Conservation (phyloP, 2,113 vertebrate species). For the Lepisosteus osseus region DNA sequence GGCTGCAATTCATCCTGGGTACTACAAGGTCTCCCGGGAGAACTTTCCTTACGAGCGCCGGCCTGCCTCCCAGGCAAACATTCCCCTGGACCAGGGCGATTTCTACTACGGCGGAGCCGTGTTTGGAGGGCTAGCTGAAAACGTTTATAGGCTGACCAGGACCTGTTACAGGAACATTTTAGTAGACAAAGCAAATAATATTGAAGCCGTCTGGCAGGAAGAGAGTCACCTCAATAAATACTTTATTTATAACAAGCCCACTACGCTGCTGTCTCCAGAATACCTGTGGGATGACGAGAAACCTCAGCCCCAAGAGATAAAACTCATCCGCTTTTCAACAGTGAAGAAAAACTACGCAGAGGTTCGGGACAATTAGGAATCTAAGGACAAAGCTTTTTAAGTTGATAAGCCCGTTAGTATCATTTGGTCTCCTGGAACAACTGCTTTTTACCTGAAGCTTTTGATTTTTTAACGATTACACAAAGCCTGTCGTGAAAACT, state of each 20-base stretch:
- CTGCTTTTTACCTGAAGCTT: too few relatives aligned
- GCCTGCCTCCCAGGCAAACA: too few relatives aligned
- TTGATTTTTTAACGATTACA: too few relatives aligned
- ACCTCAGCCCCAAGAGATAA: constrained; percentile 44
- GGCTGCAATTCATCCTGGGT: too few relatives aligned
- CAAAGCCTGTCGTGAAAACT: too few relatives aligned
- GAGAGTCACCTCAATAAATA: constrained; percentile 73
- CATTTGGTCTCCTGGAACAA: too few relatives aligned
- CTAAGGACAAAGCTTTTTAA: too few relatives aligned
- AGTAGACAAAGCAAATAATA: constrained; percentile 51
- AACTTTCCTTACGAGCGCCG: too few relatives aligned
- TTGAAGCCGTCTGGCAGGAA: constrained; percentile 70
- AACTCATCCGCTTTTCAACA: constrained; percentile 52
- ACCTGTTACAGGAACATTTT: constrained; percentile 58
- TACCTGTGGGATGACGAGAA: constrained; percentile 69
- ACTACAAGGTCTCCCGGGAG: too few relatives aligned
- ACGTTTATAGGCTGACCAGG: constrained; percentile 49
- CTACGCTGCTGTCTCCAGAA: constrained; percentile 70
- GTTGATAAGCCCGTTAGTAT: too few relatives aligned
- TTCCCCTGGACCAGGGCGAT: constrained; percentile 50
- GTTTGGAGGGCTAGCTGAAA: constrained; percentile 58
- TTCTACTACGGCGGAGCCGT: constrained; percentile 67
- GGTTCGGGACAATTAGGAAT: constrained; percentile 30
- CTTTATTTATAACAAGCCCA: constrained; percentile 65
- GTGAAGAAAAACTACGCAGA: constrained; percentile 49